Conservation (phyloP, 2,113 vertebrate genomes). For the Brachypodius melanocephalos region DNA sequence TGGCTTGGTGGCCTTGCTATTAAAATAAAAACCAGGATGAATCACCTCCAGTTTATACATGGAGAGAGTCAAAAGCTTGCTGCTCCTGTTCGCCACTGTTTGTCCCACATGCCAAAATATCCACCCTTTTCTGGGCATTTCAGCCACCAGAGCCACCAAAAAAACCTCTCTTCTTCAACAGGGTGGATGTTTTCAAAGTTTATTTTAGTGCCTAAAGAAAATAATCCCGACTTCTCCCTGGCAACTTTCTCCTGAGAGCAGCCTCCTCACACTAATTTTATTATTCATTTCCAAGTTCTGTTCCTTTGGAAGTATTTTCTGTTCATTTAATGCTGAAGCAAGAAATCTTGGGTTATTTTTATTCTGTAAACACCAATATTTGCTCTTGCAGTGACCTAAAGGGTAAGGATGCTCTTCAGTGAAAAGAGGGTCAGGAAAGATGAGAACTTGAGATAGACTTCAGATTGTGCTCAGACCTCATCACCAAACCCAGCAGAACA, state of each 20-base stretch:
- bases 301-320: not conserved
- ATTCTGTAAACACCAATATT: not conserved
- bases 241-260: not conserved
- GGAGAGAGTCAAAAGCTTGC: conserved; percentile 17
- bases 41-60: conserved; percentile 56
- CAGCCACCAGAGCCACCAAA: conserved; percentile 62
- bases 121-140: conserved; percentile 45
- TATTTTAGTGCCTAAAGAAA: conserved; percentile 7
- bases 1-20: conserved; percentile 65
- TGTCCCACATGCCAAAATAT: conserved; percentile 47
- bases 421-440: not conserved
- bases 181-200: conserved; percentile 17
- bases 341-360: not conserved
- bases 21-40: conserved; percentile 71
- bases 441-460: not conserved
- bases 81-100: conserved; percentile 60
- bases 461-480: not conserved
- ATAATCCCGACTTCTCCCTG: not conserved
- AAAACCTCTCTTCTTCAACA: not conserved
- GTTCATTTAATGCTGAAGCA: not conserved
- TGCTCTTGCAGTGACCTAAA: not conserved
- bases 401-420: not conserved
- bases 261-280: not conserved
- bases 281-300: not conserved
- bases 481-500: not conserved